Conservation (phyloP, 2,797 vertebrate genomes). For the Macroramphosus scolopax region DNA sequence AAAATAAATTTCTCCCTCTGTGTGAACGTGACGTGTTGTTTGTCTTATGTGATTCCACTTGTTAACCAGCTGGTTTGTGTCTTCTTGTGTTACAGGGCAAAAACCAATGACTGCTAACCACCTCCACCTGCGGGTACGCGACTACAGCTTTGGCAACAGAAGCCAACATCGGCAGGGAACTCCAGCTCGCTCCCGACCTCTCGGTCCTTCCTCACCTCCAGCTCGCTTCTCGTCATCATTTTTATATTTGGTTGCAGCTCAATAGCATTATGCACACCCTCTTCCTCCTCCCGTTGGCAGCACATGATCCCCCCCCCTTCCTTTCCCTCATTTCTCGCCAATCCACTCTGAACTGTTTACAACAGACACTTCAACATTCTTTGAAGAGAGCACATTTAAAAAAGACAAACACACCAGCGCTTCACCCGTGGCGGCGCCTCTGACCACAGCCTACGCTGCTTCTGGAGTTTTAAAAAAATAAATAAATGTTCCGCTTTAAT, state of each 20-base stretch:
- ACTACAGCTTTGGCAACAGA: conserved; percentile 43
- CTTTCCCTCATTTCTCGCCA: background rate
- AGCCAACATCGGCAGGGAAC: conserved; percentile 70
- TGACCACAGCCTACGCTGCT: conserved; percentile 29
- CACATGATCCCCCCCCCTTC: conserved; percentile 9
- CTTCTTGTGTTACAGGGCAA: conserved; percentile 68
- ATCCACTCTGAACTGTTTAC: conserved; percentile 68
- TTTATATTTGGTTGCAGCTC: conserved; percentile 2
- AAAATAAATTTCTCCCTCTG: too few species aligned
- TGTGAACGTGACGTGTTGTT: too few species aligned
- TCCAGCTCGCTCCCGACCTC: conserved; percentile 51
- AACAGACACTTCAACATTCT: conserved; percentile 69
- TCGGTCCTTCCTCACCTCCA: conserved; percentile 36
- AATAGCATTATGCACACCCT: too few species aligned
- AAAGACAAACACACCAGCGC: conserved; percentile 70
- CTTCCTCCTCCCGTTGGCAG: conserved; percentile 1
- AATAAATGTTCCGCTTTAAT: conserved; percentile 11
- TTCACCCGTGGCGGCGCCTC: conserved; percentile 27
- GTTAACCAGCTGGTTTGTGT: conserved; percentile 45
- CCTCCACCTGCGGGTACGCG: conserved; percentile 20
- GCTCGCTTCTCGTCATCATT: background rate
- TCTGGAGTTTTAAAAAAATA: conserved; percentile 29
- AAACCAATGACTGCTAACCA: conserved; percentile 76
- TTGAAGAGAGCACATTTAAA: conserved; percentile 46
- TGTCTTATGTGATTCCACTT: too few species aligned